These are phyloP conservation scores for Tillus elongatus DNA, from an alignment of 2,888 invertebrate species.

Conservation along the genomic window DNA sequence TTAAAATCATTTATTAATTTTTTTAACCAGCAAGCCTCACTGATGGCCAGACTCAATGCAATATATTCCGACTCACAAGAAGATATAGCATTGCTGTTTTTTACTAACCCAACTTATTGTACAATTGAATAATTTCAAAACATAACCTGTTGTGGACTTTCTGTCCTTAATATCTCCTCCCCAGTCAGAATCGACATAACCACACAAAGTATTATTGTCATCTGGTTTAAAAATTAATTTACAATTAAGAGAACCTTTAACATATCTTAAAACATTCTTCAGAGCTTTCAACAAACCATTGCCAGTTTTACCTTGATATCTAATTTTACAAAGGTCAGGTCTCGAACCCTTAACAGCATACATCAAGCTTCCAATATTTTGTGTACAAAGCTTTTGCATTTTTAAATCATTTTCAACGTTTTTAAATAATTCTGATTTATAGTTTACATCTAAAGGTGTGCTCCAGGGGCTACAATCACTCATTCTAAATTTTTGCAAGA, in stretches of 20 bases:
- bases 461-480: conserved; percentile 9
- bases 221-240: no score
- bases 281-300: conserved; percentile 5
- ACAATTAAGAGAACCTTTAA: no score
- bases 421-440: no score
- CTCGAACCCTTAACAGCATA: conserved; percentile 8
- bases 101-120: no score
- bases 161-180: neutral
- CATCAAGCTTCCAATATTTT: conserved; percentile 10
- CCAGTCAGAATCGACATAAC: conserved; percentile 7
- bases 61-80: no score
- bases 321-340: conserved; percentile 10
- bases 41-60: no score
- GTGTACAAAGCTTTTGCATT: conserved; percentile 4
- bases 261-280: conserved; percentile 11
- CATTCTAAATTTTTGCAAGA: conserved; percentile 13
- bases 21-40: no score
- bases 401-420: conserved; percentile 8
- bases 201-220: no score
- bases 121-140: neutral
- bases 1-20: no score
- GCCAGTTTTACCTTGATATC: conserved; percentile 8
- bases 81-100: no score
- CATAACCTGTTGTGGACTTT: neutral
- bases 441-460: no score